Base-by-base conservation (phyloP, 2,113 vertebrate species). In the Oreotrochilus melanogaster region DNA sequence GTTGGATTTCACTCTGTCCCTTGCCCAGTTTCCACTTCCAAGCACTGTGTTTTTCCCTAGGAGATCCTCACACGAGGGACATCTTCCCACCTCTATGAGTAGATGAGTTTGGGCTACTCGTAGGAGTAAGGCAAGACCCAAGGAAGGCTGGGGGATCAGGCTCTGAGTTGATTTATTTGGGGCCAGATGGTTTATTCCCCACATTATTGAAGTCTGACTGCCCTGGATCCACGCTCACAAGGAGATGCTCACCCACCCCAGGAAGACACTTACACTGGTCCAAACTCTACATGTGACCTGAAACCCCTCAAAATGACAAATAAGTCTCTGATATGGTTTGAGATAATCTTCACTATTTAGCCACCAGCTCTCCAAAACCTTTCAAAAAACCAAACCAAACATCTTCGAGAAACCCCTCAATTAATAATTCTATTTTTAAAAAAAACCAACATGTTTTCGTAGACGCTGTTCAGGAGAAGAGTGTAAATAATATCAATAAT, bases 181-280 rank as follows among this genome's bases (percentile, higher is more conserved):
- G 78, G 66, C 95, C 95, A 96, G 95, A 96, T 96, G 95, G 95
- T 6, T 51, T 78, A 89, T 84, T 89, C 95, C 93, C 82, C 81
- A 78, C 85, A 89, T 96, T 96, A 96, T 94, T 96, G 89, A 88
- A 92, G 88, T 96, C 88, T 96, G 92, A 94, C 81, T 95, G 92
- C 93, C 82, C 81, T 91, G 93, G 88, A 94, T 72, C 92, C 10
- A 17, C 62, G 79, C 43, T 85, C 1, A 0, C 8, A 50, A 91
- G 92, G 93, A 93, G 81, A 60, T 61, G 81, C 74, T 95, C 6
- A 0, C 83, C 56, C 75, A 53, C 86, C 79, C 79, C 4, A 5
- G 88, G 84, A 93, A 92, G 50, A 51, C 4, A 33, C 18, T 81
- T 71, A 33, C 37, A 5, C 28, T 71, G 65, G 45, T 92, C 89